Evolutionary conservation across 2,113 vertebrate genomes (phyloP), one percentile per base, ranked within the genome.

Genomic region (Pseudonaja textilis): DNA sequence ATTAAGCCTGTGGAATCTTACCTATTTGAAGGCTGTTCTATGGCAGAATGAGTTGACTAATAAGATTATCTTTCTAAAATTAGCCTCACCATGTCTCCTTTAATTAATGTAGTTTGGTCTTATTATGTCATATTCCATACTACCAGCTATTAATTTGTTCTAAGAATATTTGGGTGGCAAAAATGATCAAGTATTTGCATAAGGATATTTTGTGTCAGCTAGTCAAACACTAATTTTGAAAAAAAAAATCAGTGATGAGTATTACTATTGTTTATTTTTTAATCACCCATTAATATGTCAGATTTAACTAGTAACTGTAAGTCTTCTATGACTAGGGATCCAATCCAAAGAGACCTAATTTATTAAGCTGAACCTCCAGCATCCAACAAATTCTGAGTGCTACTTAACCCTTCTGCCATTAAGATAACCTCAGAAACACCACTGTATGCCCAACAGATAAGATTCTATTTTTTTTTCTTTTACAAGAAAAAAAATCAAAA

Each of bases 151-250:
- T 96, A 96, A 93, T 96, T 90, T 94, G 81, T 96, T 93, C 54
- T 57, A 95, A 96, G 90, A 88, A 95, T 97, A 95, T 55, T 45
- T 1, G 85, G 85, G 89, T 0, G 4, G 92, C 4, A 94, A 92
- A 95, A 90, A 93, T 95, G 95, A 57, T 89, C 3, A 0, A 22
- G 10, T 95, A 96, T 96, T 97, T 95, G 95, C 96, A 97, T 74
- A 95, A 95, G 92, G 96, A 96, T 88, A 94, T 57, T 96, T 96
- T 95, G 91, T 88, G 69, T 97, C 95, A 93, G 93, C 74, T 96
- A 89, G 87, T 96, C 97, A 97, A 95, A 97, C 96, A 97, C 97
- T 94, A 91, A n/a, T 90, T 97, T 97, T 97, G 97, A 97, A 94
- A 89, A 42, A 42, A 69, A 97, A 97, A 97, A 93, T 95, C 55